These are phyloP conservation scores for Ammospiza nelsoni DNA, from an alignment of 2,113 vertebrate genomes.

Conservation along the genomic window DNA sequence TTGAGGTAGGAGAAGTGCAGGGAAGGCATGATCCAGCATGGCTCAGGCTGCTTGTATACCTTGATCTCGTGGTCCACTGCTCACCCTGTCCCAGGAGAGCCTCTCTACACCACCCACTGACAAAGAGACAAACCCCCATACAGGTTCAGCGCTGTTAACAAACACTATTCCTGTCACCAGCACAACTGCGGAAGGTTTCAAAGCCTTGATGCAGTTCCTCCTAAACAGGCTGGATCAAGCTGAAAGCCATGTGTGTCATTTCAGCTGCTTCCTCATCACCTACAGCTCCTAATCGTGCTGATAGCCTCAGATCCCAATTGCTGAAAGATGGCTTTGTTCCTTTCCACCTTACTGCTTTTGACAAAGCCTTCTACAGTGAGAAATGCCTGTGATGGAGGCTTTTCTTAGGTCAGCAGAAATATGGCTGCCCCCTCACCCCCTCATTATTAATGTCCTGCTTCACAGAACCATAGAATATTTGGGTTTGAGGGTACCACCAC, in stretches of 20 bases:
- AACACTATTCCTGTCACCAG: not conserved
- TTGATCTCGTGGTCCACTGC: not conserved
- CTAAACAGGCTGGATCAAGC: not conserved
- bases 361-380: not conserved
- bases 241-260: not conserved
- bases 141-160: not conserved
- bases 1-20: not conserved
- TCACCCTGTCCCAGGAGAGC: not conserved
- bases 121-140: not conserved
- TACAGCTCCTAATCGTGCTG: not conserved
- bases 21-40: not conserved
- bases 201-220: not conserved
- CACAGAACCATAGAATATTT: not conserved
- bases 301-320: not conserved
- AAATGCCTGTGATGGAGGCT: not conserved
- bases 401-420: not conserved
- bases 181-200: not conserved
- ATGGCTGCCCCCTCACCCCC: fast-evolving
- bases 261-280: not conserved
- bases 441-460: not conserved
- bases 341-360: not conserved
- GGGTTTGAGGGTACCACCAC: not conserved
- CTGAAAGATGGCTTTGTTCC: not conserved
- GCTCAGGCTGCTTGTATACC: not conserved
- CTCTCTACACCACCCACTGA: not conserved